Percentiles rank a stretch among this genome's conserved stretches.
Evolutionary conservation across 2,113 vertebrate species (phyloP).

Genomic region (Phylloscopus trochilus): DNA sequence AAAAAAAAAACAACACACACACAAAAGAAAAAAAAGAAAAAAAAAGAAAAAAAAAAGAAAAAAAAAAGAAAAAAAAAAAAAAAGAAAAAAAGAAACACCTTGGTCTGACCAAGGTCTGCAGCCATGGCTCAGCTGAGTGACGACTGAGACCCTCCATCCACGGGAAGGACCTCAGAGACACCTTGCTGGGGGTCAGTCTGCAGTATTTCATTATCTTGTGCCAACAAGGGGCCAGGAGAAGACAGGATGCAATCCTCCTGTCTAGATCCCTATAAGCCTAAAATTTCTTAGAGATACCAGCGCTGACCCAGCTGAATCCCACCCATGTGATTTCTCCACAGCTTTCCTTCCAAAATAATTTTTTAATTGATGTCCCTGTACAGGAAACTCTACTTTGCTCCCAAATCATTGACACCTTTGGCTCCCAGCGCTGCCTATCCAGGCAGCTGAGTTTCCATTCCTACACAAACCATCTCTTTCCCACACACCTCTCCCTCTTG

Average conservation of each 20-base stretch:
- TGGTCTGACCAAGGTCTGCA: background rate
- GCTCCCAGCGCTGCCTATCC: background rate
- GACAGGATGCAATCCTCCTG: background rate
- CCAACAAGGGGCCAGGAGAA: background rate
- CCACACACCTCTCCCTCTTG: background rate
- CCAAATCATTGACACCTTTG: background rate
- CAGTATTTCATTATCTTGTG: background rate
- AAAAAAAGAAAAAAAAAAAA: background rate
- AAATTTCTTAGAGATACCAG: background rate
- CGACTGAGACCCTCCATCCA: background rate
- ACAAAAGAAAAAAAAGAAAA: background rate
- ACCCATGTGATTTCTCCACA: background rate
- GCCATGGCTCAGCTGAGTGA: background rate
- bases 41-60: background rate
- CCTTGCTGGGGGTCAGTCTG: background rate
- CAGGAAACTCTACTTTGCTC: background rate
- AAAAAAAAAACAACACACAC: too few species aligned
- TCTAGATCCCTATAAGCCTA: background rate
- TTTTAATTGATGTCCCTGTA: background rate
- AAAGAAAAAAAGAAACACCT: background rate
- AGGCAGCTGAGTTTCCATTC: background rate
- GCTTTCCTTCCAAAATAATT: background rate
- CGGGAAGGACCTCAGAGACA: fast-evolving
- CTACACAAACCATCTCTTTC: background rate
- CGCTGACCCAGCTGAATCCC: background rate